A percentile compares a stretch with the other conserved stretches of the same genome.
These are phyloP conservation scores for Chiloscyllium plagiosum DNA, from an alignment of 2,113 vertebrate species.

Conservation along the genomic window DNA sequence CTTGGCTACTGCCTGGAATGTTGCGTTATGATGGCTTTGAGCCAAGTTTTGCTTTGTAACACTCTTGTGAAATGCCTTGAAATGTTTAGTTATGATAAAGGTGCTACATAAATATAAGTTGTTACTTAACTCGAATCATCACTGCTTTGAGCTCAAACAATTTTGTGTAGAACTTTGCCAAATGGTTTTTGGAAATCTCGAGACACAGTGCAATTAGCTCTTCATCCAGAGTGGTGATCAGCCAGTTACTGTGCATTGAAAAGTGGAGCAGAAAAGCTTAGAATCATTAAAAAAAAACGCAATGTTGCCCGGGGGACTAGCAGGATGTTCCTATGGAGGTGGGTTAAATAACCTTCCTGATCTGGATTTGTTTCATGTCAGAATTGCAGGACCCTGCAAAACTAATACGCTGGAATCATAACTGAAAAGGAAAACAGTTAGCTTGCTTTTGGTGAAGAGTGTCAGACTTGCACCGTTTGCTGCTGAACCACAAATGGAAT, in stretches of 20 bases:
- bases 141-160: not conserved
- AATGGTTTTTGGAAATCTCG: not conserved
- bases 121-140: not conserved
- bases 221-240: not conserved
- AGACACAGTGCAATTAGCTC: not conserved
- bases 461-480: not conserved
- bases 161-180: not conserved
- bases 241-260: not conserved
- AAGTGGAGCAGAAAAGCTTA: not conserved
- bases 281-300: not conserved
- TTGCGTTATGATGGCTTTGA: too few relatives aligned
- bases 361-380: not conserved
- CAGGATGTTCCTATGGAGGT: not conserved
- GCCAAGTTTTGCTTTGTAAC: too few relatives aligned
- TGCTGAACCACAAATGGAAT: not conserved
- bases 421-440: not conserved
- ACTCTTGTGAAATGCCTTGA: too few relatives aligned
- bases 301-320: not conserved
- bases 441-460: not conserved
- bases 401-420: not conserved
- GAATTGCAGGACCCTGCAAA: not conserved
- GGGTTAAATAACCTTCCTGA: not conserved
- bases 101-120: too few relatives aligned
- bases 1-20: too few relatives aligned
- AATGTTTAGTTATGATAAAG: too few relatives aligned